Conservation (phyloP, 2,888 invertebrate genomes). For the Campoletis raptor region DNA sequence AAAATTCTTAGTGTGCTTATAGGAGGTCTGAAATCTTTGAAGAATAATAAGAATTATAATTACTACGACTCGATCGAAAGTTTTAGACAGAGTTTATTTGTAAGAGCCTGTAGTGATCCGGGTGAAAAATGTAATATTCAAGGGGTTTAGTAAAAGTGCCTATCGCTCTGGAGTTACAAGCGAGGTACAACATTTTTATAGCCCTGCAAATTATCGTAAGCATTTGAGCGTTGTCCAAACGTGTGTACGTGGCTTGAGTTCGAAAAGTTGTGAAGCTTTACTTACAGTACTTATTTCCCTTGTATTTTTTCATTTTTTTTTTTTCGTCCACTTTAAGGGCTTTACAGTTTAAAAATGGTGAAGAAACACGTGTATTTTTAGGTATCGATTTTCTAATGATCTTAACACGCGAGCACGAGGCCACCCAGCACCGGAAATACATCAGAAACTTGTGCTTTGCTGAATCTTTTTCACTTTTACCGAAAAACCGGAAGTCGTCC, state of each 20-base stretch:
- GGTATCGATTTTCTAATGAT: constrained; percentile 71
- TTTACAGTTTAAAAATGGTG: not conserved
- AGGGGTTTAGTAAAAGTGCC: constrained; percentile 46
- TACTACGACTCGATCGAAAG: not conserved
- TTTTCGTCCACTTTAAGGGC: not conserved
- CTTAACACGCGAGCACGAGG: constrained; percentile 53
- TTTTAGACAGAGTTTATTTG: constrained; percentile 4
- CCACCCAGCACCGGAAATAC: not conserved
- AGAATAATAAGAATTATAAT: not conserved
- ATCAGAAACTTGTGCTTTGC: constrained; percentile 17
- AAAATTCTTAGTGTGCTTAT: not conserved
- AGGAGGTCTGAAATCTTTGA: not conserved
- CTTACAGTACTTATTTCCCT: constrained; percentile 22
- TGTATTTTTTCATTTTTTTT: not conserved
- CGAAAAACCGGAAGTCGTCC: constrained; percentile 72
- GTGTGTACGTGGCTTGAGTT: constrained; percentile 48
- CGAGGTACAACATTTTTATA: constrained; percentile 55
- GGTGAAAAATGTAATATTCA: constrained; percentile 39
- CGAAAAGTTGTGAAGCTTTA: constrained; percentile 33
- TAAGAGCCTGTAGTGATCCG: constrained; percentile 26
- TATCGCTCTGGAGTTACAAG: constrained; percentile 32
- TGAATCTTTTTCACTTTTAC: constrained; percentile 39
- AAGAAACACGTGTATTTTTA: constrained; percentile 10
- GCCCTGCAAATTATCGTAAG: constrained; percentile 58
- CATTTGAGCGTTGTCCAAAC: constrained; percentile 39